These are phyloP conservation scores for Noctua janthina DNA, from an alignment of 2,888 invertebrate genomes.

Conservation along the genomic window DNA sequence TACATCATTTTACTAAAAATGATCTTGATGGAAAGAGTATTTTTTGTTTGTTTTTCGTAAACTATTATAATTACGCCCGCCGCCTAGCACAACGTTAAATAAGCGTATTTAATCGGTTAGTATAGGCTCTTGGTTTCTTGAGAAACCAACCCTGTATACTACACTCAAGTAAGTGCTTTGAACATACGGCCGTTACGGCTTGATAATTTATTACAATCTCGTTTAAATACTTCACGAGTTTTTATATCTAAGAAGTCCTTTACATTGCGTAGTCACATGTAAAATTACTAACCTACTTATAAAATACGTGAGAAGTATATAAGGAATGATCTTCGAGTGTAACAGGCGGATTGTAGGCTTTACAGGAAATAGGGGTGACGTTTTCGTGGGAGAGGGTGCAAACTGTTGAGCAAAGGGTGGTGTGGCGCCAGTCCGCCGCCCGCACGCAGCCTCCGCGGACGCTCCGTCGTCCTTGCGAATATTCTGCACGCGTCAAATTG, in stretches of 20 bases:
- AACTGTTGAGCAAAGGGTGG: constrained; percentile 89
- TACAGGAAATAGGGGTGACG: constrained; percentile 76
- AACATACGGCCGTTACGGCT: neutral
- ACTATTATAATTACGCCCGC: neutral
- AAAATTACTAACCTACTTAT: constrained; percentile 11
- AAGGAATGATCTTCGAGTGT: constrained; percentile 52
- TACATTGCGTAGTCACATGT: neutral
- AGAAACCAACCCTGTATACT: neutral
- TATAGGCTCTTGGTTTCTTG: neutral
- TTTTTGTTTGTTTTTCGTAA: neutral
- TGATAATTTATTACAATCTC: neutral
- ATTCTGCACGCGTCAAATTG: constrained; percentile 68
- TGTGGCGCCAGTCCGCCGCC: constrained; percentile 86
- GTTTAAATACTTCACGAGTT: neutral
- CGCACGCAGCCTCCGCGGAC: constrained; percentile 78
- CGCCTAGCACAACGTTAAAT: neutral
- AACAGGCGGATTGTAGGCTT: constrained; percentile 64
- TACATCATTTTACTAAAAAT: neutral
- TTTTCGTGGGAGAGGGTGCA: constrained; percentile 82
- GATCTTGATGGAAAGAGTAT: neutral
- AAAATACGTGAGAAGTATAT: constrained; percentile 33
- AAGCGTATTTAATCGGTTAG: neutral
- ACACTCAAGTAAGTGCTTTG: neutral
- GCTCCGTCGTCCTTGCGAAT: constrained; percentile 66
- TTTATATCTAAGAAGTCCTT: neutral